Percentiles rank a stretch among this genome's conserved stretches.
Evolutionary conservation across 2,113 vertebrate species (phyloP).

Genomic region (Candoia aspera): DNA sequence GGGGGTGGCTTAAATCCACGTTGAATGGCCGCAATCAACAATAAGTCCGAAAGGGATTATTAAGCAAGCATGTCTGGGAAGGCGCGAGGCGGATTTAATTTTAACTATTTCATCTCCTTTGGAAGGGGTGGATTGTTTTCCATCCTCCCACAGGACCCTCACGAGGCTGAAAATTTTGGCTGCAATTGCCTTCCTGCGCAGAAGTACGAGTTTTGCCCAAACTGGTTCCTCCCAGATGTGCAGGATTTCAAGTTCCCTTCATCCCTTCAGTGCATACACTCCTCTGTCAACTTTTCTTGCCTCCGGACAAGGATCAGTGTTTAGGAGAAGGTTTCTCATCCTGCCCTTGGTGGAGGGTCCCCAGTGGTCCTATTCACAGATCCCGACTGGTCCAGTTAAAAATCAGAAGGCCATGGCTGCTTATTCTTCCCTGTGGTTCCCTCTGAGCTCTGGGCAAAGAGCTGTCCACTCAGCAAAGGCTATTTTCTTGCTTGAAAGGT

Average conservation of each 20-base stretch:
- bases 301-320: no score
- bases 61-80: constrained; percentile 66
- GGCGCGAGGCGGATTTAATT: constrained; percentile 40
- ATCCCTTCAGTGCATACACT: background rate
- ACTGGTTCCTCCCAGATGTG: background rate
- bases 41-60: constrained; percentile 61
- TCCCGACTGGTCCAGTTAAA: background rate
- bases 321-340: background rate
- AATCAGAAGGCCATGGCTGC: background rate
- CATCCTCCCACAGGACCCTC: no score
- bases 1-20: constrained; percentile 42
- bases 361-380: background rate
- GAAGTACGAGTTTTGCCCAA: background rate
- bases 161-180: background rate
- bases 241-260: background rate
- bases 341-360: background rate
- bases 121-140: background rate
- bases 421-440: background rate
- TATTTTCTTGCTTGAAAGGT: background rate
- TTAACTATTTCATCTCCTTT: constrained; percentile 59
- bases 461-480: background rate
- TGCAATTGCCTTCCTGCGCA: background rate
- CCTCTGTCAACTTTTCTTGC: background rate
- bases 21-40: constrained; percentile 51
- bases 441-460: background rate